Evolutionary conservation across 2,888 invertebrate genomes (phyloP).

Genomic region (Caenorhabditis sp.): DNA sequence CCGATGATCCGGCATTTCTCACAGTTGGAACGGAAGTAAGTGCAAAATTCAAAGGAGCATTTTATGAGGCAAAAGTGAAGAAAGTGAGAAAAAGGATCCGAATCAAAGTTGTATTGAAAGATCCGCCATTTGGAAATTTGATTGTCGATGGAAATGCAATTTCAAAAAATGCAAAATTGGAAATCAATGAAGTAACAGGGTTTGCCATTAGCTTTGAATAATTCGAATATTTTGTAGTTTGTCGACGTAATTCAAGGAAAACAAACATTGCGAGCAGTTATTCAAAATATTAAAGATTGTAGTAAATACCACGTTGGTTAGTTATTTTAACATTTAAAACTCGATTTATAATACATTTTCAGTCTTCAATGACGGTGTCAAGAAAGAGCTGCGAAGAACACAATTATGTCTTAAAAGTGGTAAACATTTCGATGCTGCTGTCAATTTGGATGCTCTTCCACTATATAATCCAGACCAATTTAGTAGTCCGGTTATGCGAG

Average conservation of each 20-base stretch:
- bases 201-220: too few relatives aligned
- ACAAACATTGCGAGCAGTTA: slow-evolving; percentile 77
- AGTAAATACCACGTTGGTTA: slow-evolving; percentile 94
- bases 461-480: slow-evolving; percentile 98
- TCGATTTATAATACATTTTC: slow-evolving; percentile 17
- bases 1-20: slow-evolving; percentile 93
- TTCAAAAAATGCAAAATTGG: slow-evolving; percentile 12
- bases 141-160: slow-evolving; percentile 40
- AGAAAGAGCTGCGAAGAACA: slow-evolving; percentile 88
- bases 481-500: slow-evolving; percentile 8
- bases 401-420: slow-evolving; percentile 93
- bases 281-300: slow-evolving; percentile 92
- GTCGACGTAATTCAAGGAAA: slow-evolving; percentile 48
- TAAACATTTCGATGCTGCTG: slow-evolving; percentile 94
- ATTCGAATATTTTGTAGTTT: background rate
- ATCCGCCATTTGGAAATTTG: slow-evolving; percentile 74
- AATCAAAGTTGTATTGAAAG: slow-evolving; percentile 88
- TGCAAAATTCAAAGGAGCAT: slow-evolving; percentile 99
- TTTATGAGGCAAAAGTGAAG: slow-evolving; percentile 97
- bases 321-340: slow-evolving; percentile 70
- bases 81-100: slow-evolving; percentile 91
- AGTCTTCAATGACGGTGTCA: slow-evolving; percentile 99
- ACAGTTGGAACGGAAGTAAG: slow-evolving; percentile 97
- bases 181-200: slow-evolving; percentile 25
- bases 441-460: slow-evolving; percentile 93